A percentile compares a stretch with the other conserved stretches of the same genome.
Conservation (phyloP, 1,140 invertebrate genomes). For the Aphelinus atriplicis region DNA sequence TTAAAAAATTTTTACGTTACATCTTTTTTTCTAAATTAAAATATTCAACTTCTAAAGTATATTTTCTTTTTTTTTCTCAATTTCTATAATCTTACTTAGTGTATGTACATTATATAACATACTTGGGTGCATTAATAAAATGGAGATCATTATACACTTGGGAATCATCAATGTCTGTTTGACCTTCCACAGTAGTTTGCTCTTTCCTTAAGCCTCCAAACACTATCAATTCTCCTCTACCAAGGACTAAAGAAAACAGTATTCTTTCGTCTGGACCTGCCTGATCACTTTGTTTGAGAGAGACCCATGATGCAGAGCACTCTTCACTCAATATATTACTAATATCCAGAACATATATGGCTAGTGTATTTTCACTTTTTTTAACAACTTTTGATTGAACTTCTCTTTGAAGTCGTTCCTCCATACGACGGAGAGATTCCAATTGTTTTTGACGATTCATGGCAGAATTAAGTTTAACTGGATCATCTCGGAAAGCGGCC, state of each 20-base stretch:
- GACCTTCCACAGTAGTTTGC: conserved; percentile 55
- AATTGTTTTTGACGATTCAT: conserved; percentile 71
- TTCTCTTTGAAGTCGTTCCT: conserved; percentile 65
- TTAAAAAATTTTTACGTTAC: too few relatives aligned
- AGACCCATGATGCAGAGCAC: conserved; percentile 80
- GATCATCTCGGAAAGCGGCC: conserved; percentile 70
- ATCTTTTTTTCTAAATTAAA: background rate
- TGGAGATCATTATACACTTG: conserved; percentile 83
- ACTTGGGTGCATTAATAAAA: conserved; percentile 80
- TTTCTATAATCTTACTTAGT: background rate
- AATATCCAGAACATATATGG: conserved; percentile 89
- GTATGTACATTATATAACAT: conserved; percentile 72
- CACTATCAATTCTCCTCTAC: conserved; percentile 91
- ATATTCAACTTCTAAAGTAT: background rate
- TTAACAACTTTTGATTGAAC: conserved; percentile 49
- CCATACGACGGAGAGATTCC: conserved; percentile 71
- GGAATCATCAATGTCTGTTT: conserved; percentile 60
- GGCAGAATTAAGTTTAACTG: conserved; percentile 59
- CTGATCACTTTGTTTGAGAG: conserved; percentile 71
- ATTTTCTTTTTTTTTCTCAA: too few relatives aligned
- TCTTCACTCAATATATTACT: conserved; percentile 74
- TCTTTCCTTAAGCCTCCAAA: conserved; percentile 93
- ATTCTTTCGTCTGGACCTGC: conserved; percentile 88
- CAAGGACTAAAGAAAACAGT: conserved; percentile 87
- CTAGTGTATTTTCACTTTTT: conserved; percentile 71